Percentiles rank a stretch among this genome's conserved stretches.
Evolutionary conservation across 2,888 invertebrate species (phyloP).

Genomic region (Hydrotaea cyrtoneurina): DNA sequence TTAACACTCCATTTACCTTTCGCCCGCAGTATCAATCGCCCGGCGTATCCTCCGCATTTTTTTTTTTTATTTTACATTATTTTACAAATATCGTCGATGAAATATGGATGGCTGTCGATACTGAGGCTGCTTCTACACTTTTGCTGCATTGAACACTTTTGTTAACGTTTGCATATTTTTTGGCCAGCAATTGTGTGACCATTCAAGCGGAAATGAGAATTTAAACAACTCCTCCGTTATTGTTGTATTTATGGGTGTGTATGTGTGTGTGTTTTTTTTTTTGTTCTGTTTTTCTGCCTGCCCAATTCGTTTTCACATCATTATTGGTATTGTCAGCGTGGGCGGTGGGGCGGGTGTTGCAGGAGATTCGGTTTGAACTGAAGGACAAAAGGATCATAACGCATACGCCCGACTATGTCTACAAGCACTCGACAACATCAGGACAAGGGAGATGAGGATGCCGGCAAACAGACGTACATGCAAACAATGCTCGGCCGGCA

Average conservation of each 20-base stretch:
- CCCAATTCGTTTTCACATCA: background rate
- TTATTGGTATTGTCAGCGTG: slow-evolving; percentile 13
- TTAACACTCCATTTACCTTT: slow-evolving; percentile 28
- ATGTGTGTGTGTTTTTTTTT: background rate
- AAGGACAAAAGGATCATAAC: slow-evolving; percentile 24
- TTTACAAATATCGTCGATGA: too few species aligned
- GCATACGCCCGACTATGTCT: background rate
- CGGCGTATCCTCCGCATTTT: background rate
- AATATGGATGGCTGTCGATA: background rate
- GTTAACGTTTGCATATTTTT: slow-evolving; percentile 48
- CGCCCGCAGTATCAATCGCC: background rate
- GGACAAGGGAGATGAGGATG: too few species aligned
- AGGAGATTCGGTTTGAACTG: background rate
- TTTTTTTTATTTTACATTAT: slow-evolving; percentile 20
- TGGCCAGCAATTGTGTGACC: slow-evolving; percentile 31
- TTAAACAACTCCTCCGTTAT: slow-evolving; percentile 27
- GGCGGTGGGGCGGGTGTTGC: background rate
- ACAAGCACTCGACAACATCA: background rate
- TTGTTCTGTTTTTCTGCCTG: background rate
- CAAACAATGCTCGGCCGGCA: background rate
- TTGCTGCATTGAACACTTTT: slow-evolving; percentile 26
- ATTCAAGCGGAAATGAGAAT: slow-evolving; percentile 44
- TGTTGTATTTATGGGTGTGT: background rate
- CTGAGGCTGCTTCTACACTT: background rate
- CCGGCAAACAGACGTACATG: background rate